Conservation (phyloP, 1,140 invertebrate genomes). For the Chironomus striatipennis region DNA sequence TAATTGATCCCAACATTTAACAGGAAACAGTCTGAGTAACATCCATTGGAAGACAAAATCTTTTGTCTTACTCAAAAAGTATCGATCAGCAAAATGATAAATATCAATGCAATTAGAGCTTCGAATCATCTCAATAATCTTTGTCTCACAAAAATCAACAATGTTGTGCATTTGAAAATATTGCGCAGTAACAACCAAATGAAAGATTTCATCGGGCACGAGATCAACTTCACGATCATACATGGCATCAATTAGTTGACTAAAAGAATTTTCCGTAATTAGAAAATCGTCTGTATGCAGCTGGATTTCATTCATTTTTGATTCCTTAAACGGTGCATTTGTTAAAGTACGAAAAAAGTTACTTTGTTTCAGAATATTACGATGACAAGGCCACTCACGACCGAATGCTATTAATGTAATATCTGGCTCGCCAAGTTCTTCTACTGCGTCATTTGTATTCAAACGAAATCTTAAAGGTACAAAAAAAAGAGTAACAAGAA, state of each 20-base stretch:
- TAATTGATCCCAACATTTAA: not conserved
- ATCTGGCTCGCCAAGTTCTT: not conserved
- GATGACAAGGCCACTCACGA: not conserved
- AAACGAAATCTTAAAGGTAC: too few relatives aligned
- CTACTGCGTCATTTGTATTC: too few relatives aligned
- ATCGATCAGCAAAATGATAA: conserved; percentile 6
- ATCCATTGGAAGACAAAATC: not conserved
- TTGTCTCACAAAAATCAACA: not conserved
- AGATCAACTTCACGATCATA: not conserved
- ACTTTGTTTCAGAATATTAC: not conserved
- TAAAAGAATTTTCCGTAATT: not conserved
- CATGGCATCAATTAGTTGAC: not conserved
- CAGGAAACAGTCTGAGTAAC: not conserved
- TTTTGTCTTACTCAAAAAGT: not conserved
- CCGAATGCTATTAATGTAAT: not conserved
- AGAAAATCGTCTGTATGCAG: not conserved
- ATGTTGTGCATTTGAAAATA: not conserved
- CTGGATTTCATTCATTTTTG: not conserved
- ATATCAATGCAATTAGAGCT: not conserved
- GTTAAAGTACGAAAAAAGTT: not conserved
- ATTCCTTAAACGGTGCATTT: not conserved
- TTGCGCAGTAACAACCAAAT: not conserved
- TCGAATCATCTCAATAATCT: not conserved
- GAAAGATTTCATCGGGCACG: not conserved
- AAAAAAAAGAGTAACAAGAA: too few relatives aligned